Conservation (phyloP, 1,140 invertebrate species). For the Geopemphigus sp. region DNA sequence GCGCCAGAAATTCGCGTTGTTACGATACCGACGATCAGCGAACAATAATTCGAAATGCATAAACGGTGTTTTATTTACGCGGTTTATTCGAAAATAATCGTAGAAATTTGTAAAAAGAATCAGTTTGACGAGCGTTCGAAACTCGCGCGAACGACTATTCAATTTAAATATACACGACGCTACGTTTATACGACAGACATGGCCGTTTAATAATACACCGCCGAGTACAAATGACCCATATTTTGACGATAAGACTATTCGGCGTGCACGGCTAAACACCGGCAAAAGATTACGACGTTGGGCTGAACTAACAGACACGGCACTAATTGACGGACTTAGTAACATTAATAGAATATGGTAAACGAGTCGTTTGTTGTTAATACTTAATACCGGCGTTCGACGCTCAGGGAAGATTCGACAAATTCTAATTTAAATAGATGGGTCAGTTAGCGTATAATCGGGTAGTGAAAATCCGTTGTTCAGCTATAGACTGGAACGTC, state of each 20-base stretch:
- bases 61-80: too few relatives aligned
- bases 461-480: not conserved
- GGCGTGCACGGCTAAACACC: not conserved
- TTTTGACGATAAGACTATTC: not conserved
- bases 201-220: too few relatives aligned
- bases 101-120: too few relatives aligned
- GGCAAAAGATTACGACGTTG: not conserved
- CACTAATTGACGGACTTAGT: slow-evolving; percentile 16
- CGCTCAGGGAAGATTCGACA: not conserved
- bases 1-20: not conserved
- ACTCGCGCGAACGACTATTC: too few relatives aligned
- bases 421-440: slow-evolving; percentile 1
- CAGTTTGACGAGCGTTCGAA: too few relatives aligned
- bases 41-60: too few relatives aligned
- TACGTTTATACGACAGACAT: too few relatives aligned
- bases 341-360: not conserved
- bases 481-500: not conserved
- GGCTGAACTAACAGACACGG: too few relatives aligned
- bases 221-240: too few relatives aligned
- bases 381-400: not conserved
- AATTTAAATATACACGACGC: too few relatives aligned
- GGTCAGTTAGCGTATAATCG: not conserved
- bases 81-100: too few relatives aligned
- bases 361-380: not conserved
- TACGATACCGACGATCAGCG: not conserved